Conservation (phyloP, 2,113 vertebrate species). For the Corythoichthys intestinalis region DNA sequence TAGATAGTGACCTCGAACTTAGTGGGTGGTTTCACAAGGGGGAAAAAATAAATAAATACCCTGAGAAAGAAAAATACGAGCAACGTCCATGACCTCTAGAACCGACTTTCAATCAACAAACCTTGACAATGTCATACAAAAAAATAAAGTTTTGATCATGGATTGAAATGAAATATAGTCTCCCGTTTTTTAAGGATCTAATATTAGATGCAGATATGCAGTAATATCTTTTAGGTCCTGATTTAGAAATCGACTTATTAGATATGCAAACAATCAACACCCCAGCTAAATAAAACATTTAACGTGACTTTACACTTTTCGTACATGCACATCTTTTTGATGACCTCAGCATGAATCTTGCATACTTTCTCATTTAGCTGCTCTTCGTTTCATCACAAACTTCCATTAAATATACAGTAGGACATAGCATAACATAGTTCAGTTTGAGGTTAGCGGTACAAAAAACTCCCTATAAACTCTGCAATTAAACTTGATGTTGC, state of each 20-base stretch:
- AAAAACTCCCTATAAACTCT: constrained; percentile 2
- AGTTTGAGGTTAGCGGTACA: constrained; percentile 7
- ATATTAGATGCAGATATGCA: constrained; percentile 62
- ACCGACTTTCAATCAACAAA: not conserved
- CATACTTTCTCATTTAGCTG: not conserved
- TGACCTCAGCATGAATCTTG: constrained; percentile 5
- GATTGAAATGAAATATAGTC: not conserved
- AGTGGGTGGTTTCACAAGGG: constrained; percentile 86
- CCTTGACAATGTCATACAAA: not conserved
- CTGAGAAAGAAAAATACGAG: constrained; percentile 79
- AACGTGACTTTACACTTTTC: not conserved
- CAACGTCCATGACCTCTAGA: constrained; percentile 86
- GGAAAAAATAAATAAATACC: constrained; percentile 39
- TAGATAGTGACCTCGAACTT: constrained; percentile 88
- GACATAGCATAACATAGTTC: constrained; percentile 9
- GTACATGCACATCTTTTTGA: constrained; percentile 3
- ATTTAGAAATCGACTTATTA: constrained; percentile 31
- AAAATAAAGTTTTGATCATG: not conserved
- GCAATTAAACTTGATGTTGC: constrained; percentile 13
- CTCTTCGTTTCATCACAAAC: constrained; percentile 5
- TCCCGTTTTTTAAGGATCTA: not conserved
- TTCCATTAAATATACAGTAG: constrained; percentile 11
- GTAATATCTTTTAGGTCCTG: constrained; percentile 64
- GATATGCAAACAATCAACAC: constrained; percentile 5
- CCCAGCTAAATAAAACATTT: constrained; percentile 1